Percentiles rank a stretch among this genome's conserved stretches.
Conservation (phyloP, 1,140 invertebrate species). For the Drosophila pandora region DNA sequence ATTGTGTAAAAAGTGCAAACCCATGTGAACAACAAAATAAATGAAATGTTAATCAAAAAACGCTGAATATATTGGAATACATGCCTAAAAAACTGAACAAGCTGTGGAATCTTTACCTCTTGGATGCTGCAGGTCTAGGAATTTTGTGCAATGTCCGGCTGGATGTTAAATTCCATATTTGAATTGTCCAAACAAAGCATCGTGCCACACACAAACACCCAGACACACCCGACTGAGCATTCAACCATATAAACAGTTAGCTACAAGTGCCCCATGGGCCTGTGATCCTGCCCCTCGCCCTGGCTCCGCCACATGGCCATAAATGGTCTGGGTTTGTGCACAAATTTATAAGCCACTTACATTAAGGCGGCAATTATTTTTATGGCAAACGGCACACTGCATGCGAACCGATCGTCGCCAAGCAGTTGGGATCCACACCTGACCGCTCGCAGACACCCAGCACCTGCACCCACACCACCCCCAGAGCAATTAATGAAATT, state of each 20-base stretch:
- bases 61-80: not conserved
- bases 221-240: constrained; percentile 30
- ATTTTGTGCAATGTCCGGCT: constrained; percentile 30
- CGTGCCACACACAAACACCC: constrained; percentile 25
- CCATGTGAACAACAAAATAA: constrained; percentile 17
- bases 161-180: constrained; percentile 44
- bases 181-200: constrained; percentile 40
- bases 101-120: not conserved
- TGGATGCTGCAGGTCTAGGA: constrained; percentile 2
- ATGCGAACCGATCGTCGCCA: constrained; percentile 27
- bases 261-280: constrained; percentile 61
- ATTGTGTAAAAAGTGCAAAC: constrained; percentile 21
- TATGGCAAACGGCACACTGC: constrained; percentile 59
- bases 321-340: constrained; percentile 73
- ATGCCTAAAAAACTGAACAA: too few species aligned
- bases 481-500: constrained; percentile 72
- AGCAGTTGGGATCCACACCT: constrained; percentile 41
- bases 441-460: constrained; percentile 1
- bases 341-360: constrained; percentile 78
- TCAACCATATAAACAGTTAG: constrained; percentile 64
- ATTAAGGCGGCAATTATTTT: constrained; percentile 80
- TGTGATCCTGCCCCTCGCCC: not conserved
- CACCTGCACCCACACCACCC: constrained; percentile 45
- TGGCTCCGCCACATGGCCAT: constrained; percentile 53
- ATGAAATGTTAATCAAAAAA: constrained; percentile 38